Conservation (phyloP, 2,113 vertebrate species). For the Empidonax alnorum region DNA sequence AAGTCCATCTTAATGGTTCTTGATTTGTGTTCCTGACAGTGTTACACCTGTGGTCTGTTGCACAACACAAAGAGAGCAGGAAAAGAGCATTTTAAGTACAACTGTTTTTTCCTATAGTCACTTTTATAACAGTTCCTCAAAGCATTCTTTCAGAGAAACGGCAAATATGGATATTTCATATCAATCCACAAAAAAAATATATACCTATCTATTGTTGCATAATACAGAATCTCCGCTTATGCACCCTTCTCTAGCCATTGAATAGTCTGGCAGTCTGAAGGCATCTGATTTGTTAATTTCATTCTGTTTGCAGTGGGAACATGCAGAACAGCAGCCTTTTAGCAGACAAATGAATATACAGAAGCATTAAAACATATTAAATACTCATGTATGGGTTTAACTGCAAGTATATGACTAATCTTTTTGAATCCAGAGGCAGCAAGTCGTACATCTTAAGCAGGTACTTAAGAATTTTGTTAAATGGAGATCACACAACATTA, state of each 20-base stretch:
- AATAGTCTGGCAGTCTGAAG: neutral
- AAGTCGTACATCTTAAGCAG: slow-evolving; percentile 6
- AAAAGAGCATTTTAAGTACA: neutral
- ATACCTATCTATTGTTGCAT: neutral
- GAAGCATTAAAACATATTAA: slow-evolving; percentile 35
- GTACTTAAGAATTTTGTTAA: slow-evolving; percentile 25
- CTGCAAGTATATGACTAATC: slow-evolving; percentile 10
- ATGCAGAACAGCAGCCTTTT: neutral
- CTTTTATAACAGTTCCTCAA: neutral
- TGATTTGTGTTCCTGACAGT: neutral
- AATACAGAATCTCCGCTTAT: neutral
- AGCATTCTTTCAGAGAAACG: neutral
- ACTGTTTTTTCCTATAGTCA: neutral
- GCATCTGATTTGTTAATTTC: slow-evolving; percentile 7
- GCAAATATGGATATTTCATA: neutral
- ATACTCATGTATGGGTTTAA: slow-evolving; percentile 4
- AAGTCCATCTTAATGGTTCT: neutral
- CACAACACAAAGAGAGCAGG: neutral
- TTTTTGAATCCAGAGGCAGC: slow-evolving; percentile 10
- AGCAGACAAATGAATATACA: slow-evolving; percentile 41
- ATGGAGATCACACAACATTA: neutral
- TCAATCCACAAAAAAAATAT: neutral
- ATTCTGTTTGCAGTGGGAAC: neutral
- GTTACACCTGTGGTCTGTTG: neutral
- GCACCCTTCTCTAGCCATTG: neutral